Conservation (phyloP, 2,797 vertebrate genomes). For the Silurus aristotelis region DNA sequence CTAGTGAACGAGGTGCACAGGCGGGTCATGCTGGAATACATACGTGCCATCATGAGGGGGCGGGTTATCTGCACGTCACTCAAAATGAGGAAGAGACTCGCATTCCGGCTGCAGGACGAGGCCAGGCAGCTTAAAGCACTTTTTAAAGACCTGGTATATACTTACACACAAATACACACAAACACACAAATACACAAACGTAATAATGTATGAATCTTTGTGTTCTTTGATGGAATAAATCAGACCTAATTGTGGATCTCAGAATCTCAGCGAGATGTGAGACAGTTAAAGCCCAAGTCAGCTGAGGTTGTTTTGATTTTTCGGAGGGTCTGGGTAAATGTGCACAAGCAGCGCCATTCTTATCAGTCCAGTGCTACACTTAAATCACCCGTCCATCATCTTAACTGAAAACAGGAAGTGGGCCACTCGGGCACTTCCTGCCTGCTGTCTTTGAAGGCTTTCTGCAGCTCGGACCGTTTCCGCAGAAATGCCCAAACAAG, state of each 20-base stretch:
- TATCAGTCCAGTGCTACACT: constrained; percentile 61
- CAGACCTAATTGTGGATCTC: too few relatives aligned
- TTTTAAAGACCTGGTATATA: constrained; percentile 83
- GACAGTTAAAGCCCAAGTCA: not conserved
- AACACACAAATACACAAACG: not conserved
- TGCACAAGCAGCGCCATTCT: constrained; percentile 17
- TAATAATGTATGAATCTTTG: not conserved
- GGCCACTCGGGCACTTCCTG: constrained; percentile 77
- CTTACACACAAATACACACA: constrained; percentile 49
- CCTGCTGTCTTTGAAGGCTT: constrained; percentile 73
- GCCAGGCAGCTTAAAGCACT: constrained; percentile 87
- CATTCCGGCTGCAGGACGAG: constrained; percentile 84
- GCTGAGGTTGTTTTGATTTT: not conserved
- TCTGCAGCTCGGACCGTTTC: constrained; percentile 59
- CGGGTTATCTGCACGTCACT: constrained; percentile 84
- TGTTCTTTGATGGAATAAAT: not conserved
- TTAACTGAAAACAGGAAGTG: constrained; percentile 80
- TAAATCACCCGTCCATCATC: constrained; percentile 79
- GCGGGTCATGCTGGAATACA: constrained; percentile 84
- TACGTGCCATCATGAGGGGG: constrained; percentile 85
- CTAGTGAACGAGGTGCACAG: constrained; percentile 88
- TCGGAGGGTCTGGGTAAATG: not conserved
- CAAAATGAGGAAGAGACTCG: constrained; percentile 86
- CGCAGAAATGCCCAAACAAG: constrained; percentile 61
- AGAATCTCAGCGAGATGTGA: not conserved